Percentiles rank a stretch among this genome's conserved stretches.
These are phyloP conservation scores for Leptura quadrifasciata DNA, from an alignment of 2,888 invertebrate genomes.

Conservation along the genomic window DNA sequence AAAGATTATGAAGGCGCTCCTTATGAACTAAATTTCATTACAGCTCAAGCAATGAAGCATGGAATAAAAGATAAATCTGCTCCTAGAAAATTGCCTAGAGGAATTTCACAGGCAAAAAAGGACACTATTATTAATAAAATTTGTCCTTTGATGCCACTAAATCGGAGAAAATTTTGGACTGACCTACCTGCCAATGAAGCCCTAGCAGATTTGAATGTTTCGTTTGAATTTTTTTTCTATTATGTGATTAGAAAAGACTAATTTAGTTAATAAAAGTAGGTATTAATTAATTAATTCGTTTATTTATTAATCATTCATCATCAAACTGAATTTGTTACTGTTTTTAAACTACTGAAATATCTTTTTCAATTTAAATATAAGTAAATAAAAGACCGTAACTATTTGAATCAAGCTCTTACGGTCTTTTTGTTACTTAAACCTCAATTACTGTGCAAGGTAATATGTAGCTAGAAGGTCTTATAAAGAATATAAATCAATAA, in stretches of 20 bases:
- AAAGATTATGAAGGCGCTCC: neutral
- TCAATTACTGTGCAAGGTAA: neutral
- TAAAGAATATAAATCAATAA: too few species aligned
- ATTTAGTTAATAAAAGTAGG: too few species aligned
- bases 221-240: neutral
- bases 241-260: too few species aligned
- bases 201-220: neutral
- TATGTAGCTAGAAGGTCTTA: too few species aligned
- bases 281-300: too few species aligned
- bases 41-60: neutral
- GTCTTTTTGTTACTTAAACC: neutral
- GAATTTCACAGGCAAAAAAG: neutral
- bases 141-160: conserved; percentile 7
- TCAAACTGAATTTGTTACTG: too few species aligned
- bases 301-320: too few species aligned
- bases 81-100: neutral
- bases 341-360: too few species aligned
- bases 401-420: neutral
- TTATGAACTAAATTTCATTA: neutral
- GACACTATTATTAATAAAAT: conserved; percentile 5
- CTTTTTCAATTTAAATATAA: too few species aligned
- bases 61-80: neutral
- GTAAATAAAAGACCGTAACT: neutral
- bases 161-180: conserved; percentile 4
- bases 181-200: neutral